Base-by-base conservation (phyloP, 30 jellyfish, hydroid and myxozoan genomes). In the Aurelia sp. region DNA sequence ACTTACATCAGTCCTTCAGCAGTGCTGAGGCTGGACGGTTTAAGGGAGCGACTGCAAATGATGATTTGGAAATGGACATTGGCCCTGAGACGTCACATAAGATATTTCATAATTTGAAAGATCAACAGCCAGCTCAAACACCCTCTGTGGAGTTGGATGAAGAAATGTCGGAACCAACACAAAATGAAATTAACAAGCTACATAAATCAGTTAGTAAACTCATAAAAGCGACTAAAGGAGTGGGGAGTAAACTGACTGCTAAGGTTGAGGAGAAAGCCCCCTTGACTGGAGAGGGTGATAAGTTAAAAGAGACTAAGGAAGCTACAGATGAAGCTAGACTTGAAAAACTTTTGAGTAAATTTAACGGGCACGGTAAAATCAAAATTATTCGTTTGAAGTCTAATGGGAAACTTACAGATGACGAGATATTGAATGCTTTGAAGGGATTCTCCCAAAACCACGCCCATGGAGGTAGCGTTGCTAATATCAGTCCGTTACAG, bases 11-110 rank as follows among this genome's bases (percentile, higher is more conserved):
- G 82, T 63, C 87, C 38, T 63, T 61, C 8, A 55, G 76, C 52
- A 59, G 19, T 22, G 88, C 76, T 22, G 94, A 85, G 20, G 48
- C 67, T 5, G 88, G 88, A 18, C 63, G 88, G 11, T 19, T 19
- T 44, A 85, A 85, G 51, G 88, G 76, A 21, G 53, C 55, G 12
- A 59, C 30, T 48, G 78, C 60, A 13, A 59, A 31, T 38, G 68
- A 74, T 41, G 87, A 72, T 17, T 48, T 74, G n/a, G 63, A 67
- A 12, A 21, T 72, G 8, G 94, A 72, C 47, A 63, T 85, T 3
- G 91, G 69, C 35, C 85, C 91, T 10, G 84, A 82, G 63, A 72
- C 76, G 50, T 51, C 91, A 3, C 82, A 72, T 50, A 74, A 85
- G 33, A 47, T 63, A 73, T 21, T 85, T 18, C 87, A 85, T 63